Conservation (phyloP, 2,888 invertebrate species). For the Anticlea derivata region DNA sequence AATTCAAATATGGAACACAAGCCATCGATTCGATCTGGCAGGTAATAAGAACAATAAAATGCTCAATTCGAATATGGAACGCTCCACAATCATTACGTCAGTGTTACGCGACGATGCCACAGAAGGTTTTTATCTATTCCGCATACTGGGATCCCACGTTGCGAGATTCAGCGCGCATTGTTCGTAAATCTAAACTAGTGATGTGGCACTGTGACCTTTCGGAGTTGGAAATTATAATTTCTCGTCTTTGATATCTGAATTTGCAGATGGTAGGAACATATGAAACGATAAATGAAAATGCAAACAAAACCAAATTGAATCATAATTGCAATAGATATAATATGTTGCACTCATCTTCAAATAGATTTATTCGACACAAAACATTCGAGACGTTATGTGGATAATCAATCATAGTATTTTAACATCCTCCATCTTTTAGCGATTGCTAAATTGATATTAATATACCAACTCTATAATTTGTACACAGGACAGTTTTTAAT, state of each 20-base stretch:
- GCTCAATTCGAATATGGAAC: conserved; percentile 30
- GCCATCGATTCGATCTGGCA: conserved; percentile 1
- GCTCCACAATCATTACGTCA: conserved; percentile 34
- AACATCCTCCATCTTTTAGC: no score
- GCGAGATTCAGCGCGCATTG: conserved; percentile 31
- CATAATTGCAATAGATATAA: no score
- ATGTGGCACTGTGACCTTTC: conserved; percentile 29
- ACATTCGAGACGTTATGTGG: no score
- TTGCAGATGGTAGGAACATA: no score
- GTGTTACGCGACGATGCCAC: conserved; percentile 31
- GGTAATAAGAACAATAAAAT: conserved; percentile 4
- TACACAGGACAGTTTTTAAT: no score
- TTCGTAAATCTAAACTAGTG: conserved; percentile 46
- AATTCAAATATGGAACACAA: conserved; percentile 8
- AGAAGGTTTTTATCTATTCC: conserved; percentile 35
- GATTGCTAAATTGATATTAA: no score
- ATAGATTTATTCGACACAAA: no score
- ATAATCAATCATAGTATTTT: no score
- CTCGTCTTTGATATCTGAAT: background rate
- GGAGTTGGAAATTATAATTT: background rate
- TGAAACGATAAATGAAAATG: no score
- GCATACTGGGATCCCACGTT: conserved; percentile 36
- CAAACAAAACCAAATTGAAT: no score
- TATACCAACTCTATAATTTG: no score
- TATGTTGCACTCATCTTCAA: no score